Percentiles rank a stretch among this genome's conserved stretches.
phyloP scores from a whole-genome alignment of 2,888 invertebrate genomes.

The Chromoteleia sp. region DNA sequence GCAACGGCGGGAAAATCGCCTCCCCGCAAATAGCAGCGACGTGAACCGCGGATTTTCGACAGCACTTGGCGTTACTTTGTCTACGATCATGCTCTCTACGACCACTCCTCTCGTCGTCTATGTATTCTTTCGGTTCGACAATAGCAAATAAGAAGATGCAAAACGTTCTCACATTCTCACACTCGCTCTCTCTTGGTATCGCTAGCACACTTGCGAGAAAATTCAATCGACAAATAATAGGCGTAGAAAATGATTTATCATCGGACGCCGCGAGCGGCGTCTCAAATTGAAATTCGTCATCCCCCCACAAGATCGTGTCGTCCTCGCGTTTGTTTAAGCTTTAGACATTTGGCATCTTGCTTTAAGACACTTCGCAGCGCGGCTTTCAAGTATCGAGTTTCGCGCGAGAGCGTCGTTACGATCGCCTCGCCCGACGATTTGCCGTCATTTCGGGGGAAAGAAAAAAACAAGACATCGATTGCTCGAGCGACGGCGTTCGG shows the following conservation, averaged over 20 bases:
- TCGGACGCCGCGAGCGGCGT: not conserved
- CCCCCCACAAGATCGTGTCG: not conserved
- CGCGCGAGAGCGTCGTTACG: not conserved
- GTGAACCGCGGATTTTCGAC: slow-evolving; percentile 68
- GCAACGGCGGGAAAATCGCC: slow-evolving; percentile 21
- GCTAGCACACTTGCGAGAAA: slow-evolving; percentile 52
- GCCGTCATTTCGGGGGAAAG: too few species aligned
- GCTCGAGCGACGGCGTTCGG: too few species aligned
- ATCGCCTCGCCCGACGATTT: not conserved
- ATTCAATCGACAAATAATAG: slow-evolving; percentile 10
- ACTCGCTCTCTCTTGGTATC: slow-evolving; percentile 31
- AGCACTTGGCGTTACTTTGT: slow-evolving; percentile 67
- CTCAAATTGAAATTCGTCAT: not conserved
- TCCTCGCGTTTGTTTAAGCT: not conserved
- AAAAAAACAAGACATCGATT: not conserved
- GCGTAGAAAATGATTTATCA: slow-evolving; percentile 20
- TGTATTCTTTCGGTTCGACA: slow-evolving; percentile 52
- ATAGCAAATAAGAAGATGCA: slow-evolving; percentile 58
- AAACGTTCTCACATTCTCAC: slow-evolving; percentile 59
- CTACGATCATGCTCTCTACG: slow-evolving; percentile 72
- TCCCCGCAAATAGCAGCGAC: slow-evolving; percentile 32
- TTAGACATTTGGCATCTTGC: slow-evolving; percentile 21
- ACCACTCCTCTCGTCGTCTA: slow-evolving; percentile 60
- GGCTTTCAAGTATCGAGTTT: not conserved
- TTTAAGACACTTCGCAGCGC: slow-evolving; percentile 3